A percentile compares a stretch with the other conserved stretches of the same genome.
Conservation (phyloP, 2,797 vertebrate genomes). For the Dipus sagitta region DNA sequence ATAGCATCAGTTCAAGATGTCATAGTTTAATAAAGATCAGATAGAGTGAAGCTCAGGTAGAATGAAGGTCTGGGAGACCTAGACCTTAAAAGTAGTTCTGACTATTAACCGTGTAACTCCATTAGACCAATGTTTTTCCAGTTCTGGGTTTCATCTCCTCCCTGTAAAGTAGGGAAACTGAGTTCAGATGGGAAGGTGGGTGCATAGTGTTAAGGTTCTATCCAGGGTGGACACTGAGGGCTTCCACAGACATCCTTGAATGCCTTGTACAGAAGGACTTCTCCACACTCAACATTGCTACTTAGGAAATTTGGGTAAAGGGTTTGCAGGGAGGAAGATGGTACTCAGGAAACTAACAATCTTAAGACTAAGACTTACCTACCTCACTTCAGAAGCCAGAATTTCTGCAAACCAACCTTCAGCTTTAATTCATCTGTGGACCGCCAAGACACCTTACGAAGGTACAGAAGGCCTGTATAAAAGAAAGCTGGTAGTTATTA, state of each 20-base stretch:
- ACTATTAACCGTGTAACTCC: background rate
- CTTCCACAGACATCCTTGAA: background rate
- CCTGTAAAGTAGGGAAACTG: background rate
- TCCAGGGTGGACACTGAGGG: background rate
- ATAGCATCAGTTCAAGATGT: background rate
- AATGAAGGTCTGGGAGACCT: background rate
- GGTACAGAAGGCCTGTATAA: background rate
- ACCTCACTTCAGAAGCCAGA: background rate
- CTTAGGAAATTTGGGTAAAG: background rate
- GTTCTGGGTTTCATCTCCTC: background rate
- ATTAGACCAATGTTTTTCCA: background rate
- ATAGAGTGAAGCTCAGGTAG: background rate
- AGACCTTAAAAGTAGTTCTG: background rate
- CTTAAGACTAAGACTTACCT: background rate
- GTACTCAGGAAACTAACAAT: background rate
- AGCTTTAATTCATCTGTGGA: background rate
- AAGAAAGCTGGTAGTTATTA: conserved; percentile 20
- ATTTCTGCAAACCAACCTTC: background rate
- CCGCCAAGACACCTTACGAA: background rate
- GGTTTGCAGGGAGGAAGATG: background rate
- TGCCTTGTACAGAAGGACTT: background rate
- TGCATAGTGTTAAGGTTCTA: background rate
- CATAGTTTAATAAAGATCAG: background rate
- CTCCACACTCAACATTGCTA: background rate
- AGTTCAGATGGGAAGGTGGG: background rate